Evolutionary conservation across 2,888 invertebrate genomes (phyloP), one percentile per base, ranked within the genome.

Genomic region (Monopis laevigella): DNA sequence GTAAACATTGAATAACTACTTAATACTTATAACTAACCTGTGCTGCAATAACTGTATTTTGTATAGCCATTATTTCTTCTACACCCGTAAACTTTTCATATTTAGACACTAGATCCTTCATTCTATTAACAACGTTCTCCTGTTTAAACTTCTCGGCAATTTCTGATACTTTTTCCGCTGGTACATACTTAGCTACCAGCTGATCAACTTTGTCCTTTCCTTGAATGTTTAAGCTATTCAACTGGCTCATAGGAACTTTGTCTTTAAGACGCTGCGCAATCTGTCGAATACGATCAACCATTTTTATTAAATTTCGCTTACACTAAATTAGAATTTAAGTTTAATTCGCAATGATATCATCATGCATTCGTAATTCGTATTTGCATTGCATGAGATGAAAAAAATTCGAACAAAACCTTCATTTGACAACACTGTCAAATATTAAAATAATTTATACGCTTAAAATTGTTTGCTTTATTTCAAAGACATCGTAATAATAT

Each of bases 51-150:
- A 93, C 92, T 38, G 87, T 83, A 48, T 85, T 84, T 56, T 93
- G 92, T 21, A 90, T 87, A 19, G 83, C 75, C 74, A 87, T 85
- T 3, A 93, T 90, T 65, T 92, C 90, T 48, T 88, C 87, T 39
- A 92, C 81, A 2, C 92, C 92, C 4, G 92, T 88, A 40, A 90
- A 80, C 54, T 88, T 86, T 56, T 90, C 90, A 66, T 91, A 91
- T 66, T 81, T 83, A 18, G 62, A 60, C 34, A 86, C 83, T 39
- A 86, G 48, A 38, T 83, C 80, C 32, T 65, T 69, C 5, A 84
- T 65, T 51, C 58, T 68, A 12, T 54, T 56, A 0, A 65, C 51
- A 2, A 80, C 48, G 5, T 61, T 55, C 21, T 69, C 67, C 12
- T 66, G 59, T 52, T 66, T 75, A 5, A 80, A 63, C 44, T 58